Base-by-base conservation (phyloP, 2,888 invertebrate genomes). In the Stenchaetothrips biformis region DNA sequence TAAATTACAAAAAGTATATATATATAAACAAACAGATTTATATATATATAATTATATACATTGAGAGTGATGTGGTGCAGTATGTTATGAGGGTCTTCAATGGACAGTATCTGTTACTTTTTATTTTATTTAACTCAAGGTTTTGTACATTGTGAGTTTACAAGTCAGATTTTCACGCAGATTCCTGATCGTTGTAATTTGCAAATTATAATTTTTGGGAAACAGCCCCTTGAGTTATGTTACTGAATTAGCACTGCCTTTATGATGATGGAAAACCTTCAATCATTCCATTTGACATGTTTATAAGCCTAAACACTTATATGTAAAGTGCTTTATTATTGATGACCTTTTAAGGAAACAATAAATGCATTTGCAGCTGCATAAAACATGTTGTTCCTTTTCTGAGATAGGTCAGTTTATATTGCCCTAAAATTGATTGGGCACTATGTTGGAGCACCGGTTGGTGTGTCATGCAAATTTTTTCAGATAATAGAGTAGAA, bases 291-390 rank as follows among this genome's bases (percentile, higher is more conserved):
- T 74, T 74, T 74, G 67, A 74, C 67, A 74, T 74, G 67, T 21
- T 25, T 21, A 21, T 74, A 74, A 74, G 67, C 67, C 67, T 74
- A 74, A 74, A 74, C 67, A 74, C 67, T 74, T 74, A 74, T 74
- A 74, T 74, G 67, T 74, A 74, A 74, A 74, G 67, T 74, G 67
- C 67, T 74, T 74, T 74, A 74, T 67, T 74, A 74, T 74, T 74
- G 67, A 74, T 74, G 67, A 74, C 67, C 67, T 74, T 74, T 74
- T 74, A 74, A 25, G 67, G 67, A 74, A 74, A 74, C 67, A 74
- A 74, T 74, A 74, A 74, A 74, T 25, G 67, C 67, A 74, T 74
- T 74, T 74, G 67, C 67, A 74, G 67, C 67, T 74, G 18, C 59
- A 59, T 59, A 18, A 37, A 37, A 37, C 37, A 37, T 4, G 37